Base-by-base conservation (phyloP, 37 sponge, comb jelly and placozoan species). In the Mnemiopsis leidyi region DNA sequence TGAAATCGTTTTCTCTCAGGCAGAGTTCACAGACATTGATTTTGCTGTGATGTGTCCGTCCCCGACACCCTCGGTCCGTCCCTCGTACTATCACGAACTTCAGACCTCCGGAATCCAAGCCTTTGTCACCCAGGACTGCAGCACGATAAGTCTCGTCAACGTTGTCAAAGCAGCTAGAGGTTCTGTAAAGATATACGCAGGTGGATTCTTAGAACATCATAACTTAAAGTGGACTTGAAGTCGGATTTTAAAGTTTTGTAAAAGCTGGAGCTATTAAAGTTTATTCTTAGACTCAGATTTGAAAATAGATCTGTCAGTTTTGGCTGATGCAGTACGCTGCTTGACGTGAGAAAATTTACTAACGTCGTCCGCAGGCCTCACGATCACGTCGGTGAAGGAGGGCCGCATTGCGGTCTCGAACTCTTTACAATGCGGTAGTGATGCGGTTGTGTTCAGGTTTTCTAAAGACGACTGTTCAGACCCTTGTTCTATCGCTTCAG, bases 61-160 rank as follows among this genome's bases (percentile, higher is more conserved):
- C 38, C 36, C 82, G 7, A 79, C 7, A 23, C 82, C 82, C 38
- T 35, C 82, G 7, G 20, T 29, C 23, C 82, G 82, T 2, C 82
- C 82, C 38, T 79, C 82, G 36, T 79, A 34, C 82, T 79, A 79
- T 36, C 82, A 79, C 35, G 82, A 33, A 2, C 38, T 79, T 1
- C 33, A 36, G 36, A 2, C 23, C 35, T 33, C 31, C 9, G 37
- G 82, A 7, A 37, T 32, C 13, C 82, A 79, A 37, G 35, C 21
- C 21, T 9, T 79, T 23, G 82, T 79, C 1, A 23, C 29, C 1
- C 36, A 35, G 82, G 37, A 79, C 21, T 16, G 31, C 2, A 28
- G 28, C 73, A 69, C 73, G 7, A 25, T 21, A 20, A 25, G 28
- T 69, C 73, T 69, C 2, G 73, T 69, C 21, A 69, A 69, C 21